Conservation (phyloP, 2,888 invertebrate genomes). For the Euclidia mi region DNA sequence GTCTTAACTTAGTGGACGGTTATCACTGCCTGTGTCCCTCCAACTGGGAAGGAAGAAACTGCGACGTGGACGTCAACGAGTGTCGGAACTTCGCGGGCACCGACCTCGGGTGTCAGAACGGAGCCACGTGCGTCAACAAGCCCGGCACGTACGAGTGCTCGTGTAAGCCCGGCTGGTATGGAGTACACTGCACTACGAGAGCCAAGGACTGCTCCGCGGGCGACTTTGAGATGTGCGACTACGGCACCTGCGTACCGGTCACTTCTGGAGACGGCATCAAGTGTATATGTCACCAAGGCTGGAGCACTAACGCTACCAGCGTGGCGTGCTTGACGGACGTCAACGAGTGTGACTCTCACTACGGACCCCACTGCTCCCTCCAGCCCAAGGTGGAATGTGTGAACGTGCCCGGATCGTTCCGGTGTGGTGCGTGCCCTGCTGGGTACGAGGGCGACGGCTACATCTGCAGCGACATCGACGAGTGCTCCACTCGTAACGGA, state of each 20-base stretch:
- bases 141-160: conserved; percentile 95
- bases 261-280: conserved; percentile 91
- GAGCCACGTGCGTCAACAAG: conserved; percentile 95
- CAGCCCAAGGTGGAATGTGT: conserved; percentile 95
- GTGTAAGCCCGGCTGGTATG: conserved; percentile 94
- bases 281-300: conserved; percentile 96
- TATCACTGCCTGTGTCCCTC: conserved; percentile 93
- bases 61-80: conserved; percentile 96
- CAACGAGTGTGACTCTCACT: conserved; percentile 94
- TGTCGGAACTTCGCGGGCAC: conserved; percentile 95
- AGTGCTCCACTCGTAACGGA: conserved; percentile 96
- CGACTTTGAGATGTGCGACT: conserved; percentile 95
- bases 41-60: conserved; percentile 93
- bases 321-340: conserved; percentile 95
- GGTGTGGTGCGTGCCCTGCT: conserved; percentile 96
- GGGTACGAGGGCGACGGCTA: conserved; percentile 97
- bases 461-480: conserved; percentile 96
- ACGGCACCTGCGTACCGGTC: conserved; percentile 95
- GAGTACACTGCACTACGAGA: conserved; percentile 94
- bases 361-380: conserved; percentile 93
- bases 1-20: conserved; percentile 92
- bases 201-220: conserved; percentile 93
- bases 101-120: conserved; percentile 97
- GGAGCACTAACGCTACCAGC: conserved; percentile 93
- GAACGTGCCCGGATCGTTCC: conserved; percentile 96